Conservation (phyloP, 2,888 invertebrate species). For the Andrena camellia region DNA sequence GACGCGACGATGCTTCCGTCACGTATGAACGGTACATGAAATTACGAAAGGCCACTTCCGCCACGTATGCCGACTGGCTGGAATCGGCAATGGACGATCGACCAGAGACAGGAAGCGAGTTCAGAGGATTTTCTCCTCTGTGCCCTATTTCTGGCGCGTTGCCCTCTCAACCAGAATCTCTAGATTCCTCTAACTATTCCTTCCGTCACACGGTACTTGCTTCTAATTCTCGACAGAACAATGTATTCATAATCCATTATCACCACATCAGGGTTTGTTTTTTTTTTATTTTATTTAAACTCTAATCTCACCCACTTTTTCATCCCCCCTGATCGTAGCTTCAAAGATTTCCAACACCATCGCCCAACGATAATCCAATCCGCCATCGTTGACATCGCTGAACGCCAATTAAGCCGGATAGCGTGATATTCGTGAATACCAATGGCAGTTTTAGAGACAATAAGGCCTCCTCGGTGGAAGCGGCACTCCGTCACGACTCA, state of each 20-base stretch:
- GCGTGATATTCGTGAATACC: background rate
- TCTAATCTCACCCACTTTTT: too few relatives aligned
- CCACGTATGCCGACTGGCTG: constrained; percentile 33
- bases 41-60: constrained; percentile 62
- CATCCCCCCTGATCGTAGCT: background rate
- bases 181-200: too few relatives aligned
- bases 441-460: background rate
- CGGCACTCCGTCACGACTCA: background rate
- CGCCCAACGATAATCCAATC: background rate
- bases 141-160: background rate
- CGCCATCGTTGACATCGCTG: background rate
- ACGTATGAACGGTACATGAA: constrained; percentile 61
- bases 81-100: constrained; percentile 46
- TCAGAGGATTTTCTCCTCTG: background rate
- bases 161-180: background rate
- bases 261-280: too few relatives aligned
- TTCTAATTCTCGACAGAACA: too few relatives aligned
- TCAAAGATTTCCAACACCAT: background rate
- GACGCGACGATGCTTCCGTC: constrained; percentile 65
- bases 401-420: background rate
- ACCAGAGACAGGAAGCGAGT: background rate
- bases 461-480: background rate
- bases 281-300: too few relatives aligned
- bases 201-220: too few relatives aligned
- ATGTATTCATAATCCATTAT: too few relatives aligned